Evolutionary conservation across 2,888 invertebrate species (phyloP).

Genomic region (Apotomis betuletana): DNA sequence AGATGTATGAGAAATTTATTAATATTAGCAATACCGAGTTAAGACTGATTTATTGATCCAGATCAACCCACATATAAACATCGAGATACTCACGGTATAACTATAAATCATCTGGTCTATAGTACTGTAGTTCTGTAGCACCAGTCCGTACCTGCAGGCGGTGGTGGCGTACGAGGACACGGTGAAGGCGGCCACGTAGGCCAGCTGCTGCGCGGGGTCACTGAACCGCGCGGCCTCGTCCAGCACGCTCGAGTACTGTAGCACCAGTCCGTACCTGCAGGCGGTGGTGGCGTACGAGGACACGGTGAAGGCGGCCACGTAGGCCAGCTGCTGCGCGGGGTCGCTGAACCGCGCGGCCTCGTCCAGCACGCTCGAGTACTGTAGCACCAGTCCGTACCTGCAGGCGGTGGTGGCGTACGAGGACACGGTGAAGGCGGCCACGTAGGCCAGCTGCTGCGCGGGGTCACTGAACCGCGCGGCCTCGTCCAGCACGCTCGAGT

Average conservation of each 20-base stretch:
- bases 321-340: conserved; percentile 96
- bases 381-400: conserved; percentile 50
- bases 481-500: conserved; percentile 93
- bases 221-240: conserved; percentile 93
- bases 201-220: conserved; percentile 96
- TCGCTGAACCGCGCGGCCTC: conserved; percentile 93
- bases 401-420: conserved; percentile 92
- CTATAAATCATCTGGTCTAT: too few relatives aligned
- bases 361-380: conserved; percentile 96
- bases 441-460: conserved; percentile 96
- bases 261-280: conserved; percentile 58
- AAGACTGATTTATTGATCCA: too few relatives aligned
- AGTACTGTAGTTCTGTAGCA: too few relatives aligned
- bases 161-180: conserved; percentile 95
- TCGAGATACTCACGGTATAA: too few relatives aligned
- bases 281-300: conserved; percentile 93
- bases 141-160: conserved; percentile 68
- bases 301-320: conserved; percentile 97
- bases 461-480: conserved; percentile 94
- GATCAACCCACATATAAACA: too few relatives aligned
- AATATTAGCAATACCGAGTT: too few relatives aligned
- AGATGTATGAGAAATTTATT: too few relatives aligned
- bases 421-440: conserved; percentile 97
- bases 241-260: conserved; percentile 93
- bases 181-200: conserved; percentile 97